Percentiles rank a stretch among this genome's conserved stretches.
Evolutionary conservation across 2,113 vertebrate species (phyloP).

Genomic region (Laticauda laticaudata): DNA sequence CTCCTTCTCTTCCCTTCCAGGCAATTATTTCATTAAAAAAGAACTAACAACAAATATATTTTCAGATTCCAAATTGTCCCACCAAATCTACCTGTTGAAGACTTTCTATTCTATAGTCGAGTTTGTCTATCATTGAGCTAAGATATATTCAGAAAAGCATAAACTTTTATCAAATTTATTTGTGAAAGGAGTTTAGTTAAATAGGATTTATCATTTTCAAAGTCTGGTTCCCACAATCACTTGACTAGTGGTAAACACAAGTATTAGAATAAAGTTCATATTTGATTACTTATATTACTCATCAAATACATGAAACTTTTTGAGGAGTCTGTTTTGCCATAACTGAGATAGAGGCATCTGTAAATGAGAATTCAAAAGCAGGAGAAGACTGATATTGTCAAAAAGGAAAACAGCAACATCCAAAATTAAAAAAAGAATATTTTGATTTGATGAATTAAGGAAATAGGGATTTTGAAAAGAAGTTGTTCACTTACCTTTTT

Average conservation of each 20-base stretch:
- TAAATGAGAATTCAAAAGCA: conserved; percentile 49
- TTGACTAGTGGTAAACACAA: background rate
- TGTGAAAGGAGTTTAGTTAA: background rate
- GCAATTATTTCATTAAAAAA: background rate
- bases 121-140: background rate
- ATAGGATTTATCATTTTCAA: background rate
- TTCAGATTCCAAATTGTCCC: background rate
- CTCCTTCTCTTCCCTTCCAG: background rate
- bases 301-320: background rate
- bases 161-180: background rate
- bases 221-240: background rate
- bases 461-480: conserved; percentile 69
- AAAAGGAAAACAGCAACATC: conserved; percentile 57
- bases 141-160: background rate
- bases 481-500: too few species aligned
- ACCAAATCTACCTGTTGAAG: background rate
- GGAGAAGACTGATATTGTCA: too few species aligned
- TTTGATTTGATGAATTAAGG: conserved; percentile 76
- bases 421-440: conserved; percentile 49
- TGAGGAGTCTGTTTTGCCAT: conserved; percentile 10
- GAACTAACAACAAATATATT: background rate
- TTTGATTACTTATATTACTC: conserved; percentile 5
- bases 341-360: conserved; percentile 31
- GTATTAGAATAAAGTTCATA: background rate
- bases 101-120: background rate